Conservation (phyloP, 1,140 invertebrate genomes). For the fruit fly (Drosophila melanogaster) region Release_6_plus_ISO1_MT NT_033779.5:6193001-6193500, state of each 20-base stretch:
- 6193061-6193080: background rate
- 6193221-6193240: conserved; percentile 77
- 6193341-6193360: conserved; percentile 19
- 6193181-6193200: conserved; percentile 52
- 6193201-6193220: conserved; percentile 81
- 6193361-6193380: conserved; percentile 5
- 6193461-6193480: conserved; percentile 48
- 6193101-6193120: conserved; percentile 26
- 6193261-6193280: conserved; percentile 36
- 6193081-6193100: background rate
- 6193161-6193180: conserved; percentile 61
- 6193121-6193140: conserved; percentile 51
- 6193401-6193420: conserved; percentile 57
- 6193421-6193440: conserved; percentile 46
- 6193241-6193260: conserved; percentile 64
- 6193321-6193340: conserved; percentile 55
- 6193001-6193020: background rate
- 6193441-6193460: conserved; percentile 49
- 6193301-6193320: conserved; percentile 67
- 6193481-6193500: conserved; percentile 27
- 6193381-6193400: conserved; percentile 34
- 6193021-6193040: background rate
- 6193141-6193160: background rate
- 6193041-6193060: background rate
- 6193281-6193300: conserved; percentile 1